Evolutionary conservation across 2,888 invertebrate genomes (phyloP).

Genomic region (Cryptocephalus primarius): DNA sequence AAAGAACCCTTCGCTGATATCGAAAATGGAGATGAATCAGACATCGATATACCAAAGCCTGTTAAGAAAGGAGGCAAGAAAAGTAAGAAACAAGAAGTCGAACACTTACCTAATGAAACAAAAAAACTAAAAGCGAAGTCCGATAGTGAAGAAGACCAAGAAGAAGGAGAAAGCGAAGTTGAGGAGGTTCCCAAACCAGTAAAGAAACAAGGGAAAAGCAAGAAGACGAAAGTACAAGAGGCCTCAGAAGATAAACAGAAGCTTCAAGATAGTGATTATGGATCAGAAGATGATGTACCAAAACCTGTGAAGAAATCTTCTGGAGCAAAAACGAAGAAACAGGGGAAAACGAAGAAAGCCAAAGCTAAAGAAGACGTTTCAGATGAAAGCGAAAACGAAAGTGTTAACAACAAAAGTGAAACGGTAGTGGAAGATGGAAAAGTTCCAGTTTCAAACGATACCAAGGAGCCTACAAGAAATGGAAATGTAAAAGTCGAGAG

Average conservation of each 20-base stretch:
- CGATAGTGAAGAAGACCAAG: constrained; percentile 1
- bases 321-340: constrained; percentile 1
- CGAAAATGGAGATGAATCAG: constrained; percentile 6
- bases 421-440: constrained; percentile 1
- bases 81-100: constrained; percentile 3
- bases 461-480: not conserved
- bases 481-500: constrained; percentile 3
- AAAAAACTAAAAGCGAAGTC: not conserved
- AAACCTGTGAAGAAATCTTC: constrained; percentile 3
- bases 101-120: constrained; percentile 1
- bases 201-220: constrained; percentile 13
- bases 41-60: constrained; percentile 7
- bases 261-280: constrained; percentile 1
- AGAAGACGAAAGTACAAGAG: constrained; percentile 9
- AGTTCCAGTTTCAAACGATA: not conserved
- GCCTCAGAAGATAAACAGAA: constrained; percentile 4
- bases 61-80: constrained; percentile 7
- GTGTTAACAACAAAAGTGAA: constrained; percentile 4
- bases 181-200: constrained; percentile 8
- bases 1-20: constrained; percentile 2
- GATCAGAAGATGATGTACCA: constrained; percentile 1
- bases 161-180: constrained; percentile 2
- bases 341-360: constrained; percentile 3
- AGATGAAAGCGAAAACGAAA: not conserved
- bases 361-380: constrained; percentile 1